Evolutionary conservation across 2,888 invertebrate genomes (phyloP), one percentile per base, ranked within the genome.

Genomic region (Amblyjoppa proteus): DNA sequence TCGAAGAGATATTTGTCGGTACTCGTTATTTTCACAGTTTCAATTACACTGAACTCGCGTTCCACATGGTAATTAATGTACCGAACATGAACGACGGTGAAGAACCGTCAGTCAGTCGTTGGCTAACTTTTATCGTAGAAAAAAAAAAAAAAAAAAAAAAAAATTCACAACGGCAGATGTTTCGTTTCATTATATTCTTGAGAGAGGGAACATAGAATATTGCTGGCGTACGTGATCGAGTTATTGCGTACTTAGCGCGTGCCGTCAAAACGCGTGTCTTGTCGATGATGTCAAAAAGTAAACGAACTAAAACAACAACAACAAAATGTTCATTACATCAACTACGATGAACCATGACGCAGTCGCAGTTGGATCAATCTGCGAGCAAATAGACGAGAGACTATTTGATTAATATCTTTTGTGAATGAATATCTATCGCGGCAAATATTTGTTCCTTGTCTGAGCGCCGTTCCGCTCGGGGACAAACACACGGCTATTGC

Each of bases 401-500:
- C 34, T 13, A n/a, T 64, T 31, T 6, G 1, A 34, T 34, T 34
- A 64, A 34, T 34, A 4, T 31, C 16, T 64, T 34, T 49, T 49
- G 45, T 49, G 45, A 49, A 49, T 49, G 45, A 49, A 49, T 49
- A 34, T 31, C 31, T 64, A 64, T n/a, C 7, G 1, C 6, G 6
- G 64, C 64, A n/a, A 64, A 64, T 34, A 64, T 64, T 64, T 64
- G 0, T 64, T 34, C 16, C n/a, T n/a, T 64, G n/a, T 64, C 34
- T 64, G 31, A 1, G 31, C 2, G 13, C 31, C 13, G 61, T 28
- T 61, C 13, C 28, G 61, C 16, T 11, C 11, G 5, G 20, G 25
- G 13, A 61, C 2, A 7, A 31, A 64, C n/a, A 31, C 64, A n/a
- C 3, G 6, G 31, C 16, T 31, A 16, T 16, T 49, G 45, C 45